phyloP scores from a whole-genome alignment of 2,113 vertebrate genomes.

The Chloropsis cyanopogon region DNA sequence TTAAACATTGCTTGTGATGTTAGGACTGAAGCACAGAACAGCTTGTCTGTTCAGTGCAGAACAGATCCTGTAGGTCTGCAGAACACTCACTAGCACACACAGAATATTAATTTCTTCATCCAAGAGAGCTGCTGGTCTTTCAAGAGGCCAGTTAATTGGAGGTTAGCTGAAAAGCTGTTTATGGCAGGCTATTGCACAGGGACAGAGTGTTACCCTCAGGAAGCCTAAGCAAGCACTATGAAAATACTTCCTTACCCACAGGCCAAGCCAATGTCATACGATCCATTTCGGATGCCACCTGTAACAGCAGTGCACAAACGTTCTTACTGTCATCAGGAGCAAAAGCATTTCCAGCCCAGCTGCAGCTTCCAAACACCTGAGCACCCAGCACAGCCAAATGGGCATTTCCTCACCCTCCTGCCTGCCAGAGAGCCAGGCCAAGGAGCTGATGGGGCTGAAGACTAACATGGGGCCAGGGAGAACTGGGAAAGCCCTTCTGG shows the following conservation, averaged over 20 bases:
- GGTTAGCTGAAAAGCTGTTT: not conserved
- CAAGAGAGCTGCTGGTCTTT: not conserved
- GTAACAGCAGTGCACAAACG: constrained; percentile 56
- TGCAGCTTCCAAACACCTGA: not conserved
- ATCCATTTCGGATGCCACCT: constrained; percentile 92
- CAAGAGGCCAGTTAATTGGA: not conserved
- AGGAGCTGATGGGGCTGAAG: not conserved
- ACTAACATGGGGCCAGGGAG: not conserved
- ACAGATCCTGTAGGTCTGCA: not conserved
- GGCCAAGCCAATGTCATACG: constrained; percentile 89
- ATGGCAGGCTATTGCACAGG: not conserved
- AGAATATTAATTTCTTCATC: not conserved
- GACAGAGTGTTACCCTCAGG: not conserved
- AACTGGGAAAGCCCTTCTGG: not conserved
- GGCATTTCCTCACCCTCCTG: not conserved
- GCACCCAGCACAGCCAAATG: not conserved
- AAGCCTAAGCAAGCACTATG: not conserved
- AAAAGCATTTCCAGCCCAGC: not conserved
- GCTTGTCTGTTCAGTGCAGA: not conserved
- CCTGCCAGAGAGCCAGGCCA: not conserved
- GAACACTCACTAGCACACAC: not conserved
- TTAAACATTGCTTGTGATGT: not conserved
- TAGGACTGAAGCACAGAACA: not conserved
- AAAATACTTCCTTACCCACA: constrained; percentile 83
- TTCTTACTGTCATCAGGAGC: not conserved